These are phyloP conservation scores for Papilio aristodemus DNA, from an alignment of 1,140 invertebrate genomes.

Conservation along the genomic window DNA sequence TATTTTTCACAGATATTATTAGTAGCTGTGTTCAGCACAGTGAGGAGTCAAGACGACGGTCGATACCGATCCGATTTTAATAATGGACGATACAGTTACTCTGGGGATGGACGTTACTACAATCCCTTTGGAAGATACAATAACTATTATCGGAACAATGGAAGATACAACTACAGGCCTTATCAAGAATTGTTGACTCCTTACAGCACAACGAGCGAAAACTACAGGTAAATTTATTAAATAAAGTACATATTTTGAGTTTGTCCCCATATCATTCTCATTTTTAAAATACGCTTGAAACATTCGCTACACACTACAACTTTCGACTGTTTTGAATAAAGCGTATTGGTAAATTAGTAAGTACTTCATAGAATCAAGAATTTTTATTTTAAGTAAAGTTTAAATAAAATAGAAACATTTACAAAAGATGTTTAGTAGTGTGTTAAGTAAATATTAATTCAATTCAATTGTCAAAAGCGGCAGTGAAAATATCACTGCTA, in stretches of 20 bases:
- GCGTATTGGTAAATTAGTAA: too few relatives aligned
- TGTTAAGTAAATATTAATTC: too few relatives aligned
- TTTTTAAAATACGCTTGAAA: too few relatives aligned
- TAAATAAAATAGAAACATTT: too few relatives aligned
- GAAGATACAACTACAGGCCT: constrained; percentile 45
- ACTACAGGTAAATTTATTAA: constrained; percentile 38
- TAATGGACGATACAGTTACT: constrained; percentile 53
- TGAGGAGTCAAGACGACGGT: constrained; percentile 62
- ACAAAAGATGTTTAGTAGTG: too few relatives aligned
- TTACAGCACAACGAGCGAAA: constrained; percentile 35
- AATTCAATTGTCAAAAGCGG: too few relatives aligned
- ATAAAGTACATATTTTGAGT: background rate
- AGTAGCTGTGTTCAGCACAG: constrained; percentile 48
- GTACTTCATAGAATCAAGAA: too few relatives aligned
- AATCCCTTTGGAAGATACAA: constrained; percentile 48
- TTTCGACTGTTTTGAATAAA: too few relatives aligned
- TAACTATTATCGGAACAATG: constrained; percentile 37
- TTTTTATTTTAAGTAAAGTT: too few relatives aligned
- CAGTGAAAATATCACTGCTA: too few relatives aligned
- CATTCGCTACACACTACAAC: too few relatives aligned
- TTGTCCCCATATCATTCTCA: too few relatives aligned
- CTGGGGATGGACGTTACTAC: constrained; percentile 44
- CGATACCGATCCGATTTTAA: constrained; percentile 65
- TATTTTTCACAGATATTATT: constrained; percentile 47
- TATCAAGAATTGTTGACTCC: constrained; percentile 49